Base-by-base conservation (phyloP, 1,140 invertebrate genomes). In the Mesaphorura yosii region DNA sequence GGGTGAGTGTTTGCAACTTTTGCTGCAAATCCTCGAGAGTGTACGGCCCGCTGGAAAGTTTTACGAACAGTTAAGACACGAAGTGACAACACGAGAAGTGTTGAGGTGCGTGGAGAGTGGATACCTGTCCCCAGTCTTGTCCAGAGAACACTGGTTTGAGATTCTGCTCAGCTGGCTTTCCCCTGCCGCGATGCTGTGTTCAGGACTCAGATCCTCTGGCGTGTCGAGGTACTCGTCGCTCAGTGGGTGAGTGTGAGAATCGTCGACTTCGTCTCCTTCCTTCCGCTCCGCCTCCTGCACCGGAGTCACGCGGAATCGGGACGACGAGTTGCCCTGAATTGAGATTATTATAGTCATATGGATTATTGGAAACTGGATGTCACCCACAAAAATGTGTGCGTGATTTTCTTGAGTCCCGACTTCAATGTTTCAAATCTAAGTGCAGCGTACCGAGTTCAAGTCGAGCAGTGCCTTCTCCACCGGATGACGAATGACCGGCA, bases 11-110 rank as follows among this genome's bases (percentile, higher is more conserved):
- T 5, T 70, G 66, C 46, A 76, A 66, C 61, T 76, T 76, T 39
- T 75, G 72, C 49, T 76, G 74, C 2, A 77, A 60, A 63, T 76
- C 73, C 4, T 73, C 74, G 49, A 76, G 75, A 3, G 75, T 75
- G 45, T 73, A 70, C 4, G 73, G 73, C 23, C 26, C 51, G n/a
- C 34, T 34, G 31, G 10, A 34, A 34, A 34, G n/a, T 34, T 10
- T 34, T n/a, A 34, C 31, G 31, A 34, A 34, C n/a, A 10, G 10
- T 42, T 34, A 10, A 34, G 10, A 34, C n/a, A n/a, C n/a, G 31
- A 34, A 34, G n/a, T 34, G 31, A 34, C 20, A 42, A 42, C 6
- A n/a, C 20, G 40, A 22, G 17, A 42, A 7, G 12, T 12, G 34
- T 12, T 12, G 12, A 37, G 12, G 34, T 37, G 12, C 34, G 34